Conservation (phyloP, 2,797 vertebrate genomes). For the Eutrigla gurnardus region DNA sequence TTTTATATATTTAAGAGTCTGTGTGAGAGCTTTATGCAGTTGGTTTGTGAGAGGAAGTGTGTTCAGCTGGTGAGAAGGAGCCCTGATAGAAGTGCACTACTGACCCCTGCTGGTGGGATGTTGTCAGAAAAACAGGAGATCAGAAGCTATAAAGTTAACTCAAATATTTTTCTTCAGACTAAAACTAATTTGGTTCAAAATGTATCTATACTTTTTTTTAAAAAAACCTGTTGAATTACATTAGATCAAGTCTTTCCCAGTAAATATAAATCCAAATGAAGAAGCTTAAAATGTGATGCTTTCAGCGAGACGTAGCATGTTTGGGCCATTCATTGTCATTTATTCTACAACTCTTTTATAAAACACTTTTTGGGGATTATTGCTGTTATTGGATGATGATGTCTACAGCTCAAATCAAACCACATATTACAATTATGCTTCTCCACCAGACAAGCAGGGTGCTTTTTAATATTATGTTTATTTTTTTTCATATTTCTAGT, state of each 20-base stretch:
- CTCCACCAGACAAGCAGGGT: neutral
- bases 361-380: neutral
- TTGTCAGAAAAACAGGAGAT: constrained; percentile 2
- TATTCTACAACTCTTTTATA: neutral
- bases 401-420: constrained; percentile 7
- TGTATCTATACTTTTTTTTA: neutral
- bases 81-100: constrained; percentile 67
- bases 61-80: constrained; percentile 1
- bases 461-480: neutral
- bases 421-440: neutral
- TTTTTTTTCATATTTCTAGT: neutral
- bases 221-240: neutral
- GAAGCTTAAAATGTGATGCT: neutral
- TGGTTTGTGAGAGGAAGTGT: constrained; percentile 4
- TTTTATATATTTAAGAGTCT: constrained; percentile 5
- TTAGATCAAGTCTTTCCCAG: neutral
- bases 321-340: neutral
- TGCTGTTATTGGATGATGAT: neutral
- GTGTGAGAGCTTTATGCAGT: constrained; percentile 19
- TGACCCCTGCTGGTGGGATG: constrained; percentile 77
- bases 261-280: neutral
- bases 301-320: neutral
- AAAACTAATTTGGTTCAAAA: neutral
- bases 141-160: neutral
- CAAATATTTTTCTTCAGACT: neutral